Conservation (phyloP, 1,140 invertebrate genomes). For the Drosophila tsacasi region DNA sequence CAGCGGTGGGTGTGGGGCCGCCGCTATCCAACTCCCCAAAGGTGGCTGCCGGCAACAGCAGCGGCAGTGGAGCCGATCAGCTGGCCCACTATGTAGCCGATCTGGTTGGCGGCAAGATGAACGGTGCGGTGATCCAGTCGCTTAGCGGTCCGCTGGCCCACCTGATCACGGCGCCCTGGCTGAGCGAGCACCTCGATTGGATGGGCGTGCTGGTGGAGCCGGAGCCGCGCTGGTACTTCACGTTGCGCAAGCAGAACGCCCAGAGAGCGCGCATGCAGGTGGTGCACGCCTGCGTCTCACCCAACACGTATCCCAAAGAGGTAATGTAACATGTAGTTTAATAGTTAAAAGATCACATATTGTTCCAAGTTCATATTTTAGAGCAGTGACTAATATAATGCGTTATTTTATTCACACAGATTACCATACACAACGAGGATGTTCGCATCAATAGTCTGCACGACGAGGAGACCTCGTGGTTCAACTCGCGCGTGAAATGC, state of each 20-base stretch:
- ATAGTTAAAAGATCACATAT: background rate
- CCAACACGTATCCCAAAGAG: constrained; percentile 90
- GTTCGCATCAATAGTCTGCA: constrained; percentile 87
- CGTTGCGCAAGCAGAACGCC: constrained; percentile 86
- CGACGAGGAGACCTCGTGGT: constrained; percentile 86
- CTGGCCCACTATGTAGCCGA: constrained; percentile 85
- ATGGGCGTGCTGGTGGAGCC: constrained; percentile 91
- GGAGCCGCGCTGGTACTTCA: constrained; percentile 89
- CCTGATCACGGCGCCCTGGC: constrained; percentile 86
- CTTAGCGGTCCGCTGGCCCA: constrained; percentile 85
- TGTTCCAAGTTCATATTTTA: background rate
- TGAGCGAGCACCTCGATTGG: constrained; percentile 91
- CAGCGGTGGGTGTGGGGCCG: constrained; percentile 29
- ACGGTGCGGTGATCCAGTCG: constrained; percentile 87
- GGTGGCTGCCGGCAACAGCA: constrained; percentile 53
- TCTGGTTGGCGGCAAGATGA: constrained; percentile 85
- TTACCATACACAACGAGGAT: constrained; percentile 88
- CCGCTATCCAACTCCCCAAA: constrained; percentile 21
- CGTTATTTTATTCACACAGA: constrained; percentile 70
- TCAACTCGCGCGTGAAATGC: constrained; percentile 90
- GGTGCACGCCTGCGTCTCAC: constrained; percentile 91
- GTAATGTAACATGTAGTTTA: constrained; percentile 70
- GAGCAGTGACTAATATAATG: background rate
- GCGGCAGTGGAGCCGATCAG: constrained; percentile 77
- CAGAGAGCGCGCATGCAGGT: constrained; percentile 87